These are phyloP conservation scores for Nasonia giraulti DNA, from an alignment of 1,140 invertebrate species.

Conservation along the genomic window DNA sequence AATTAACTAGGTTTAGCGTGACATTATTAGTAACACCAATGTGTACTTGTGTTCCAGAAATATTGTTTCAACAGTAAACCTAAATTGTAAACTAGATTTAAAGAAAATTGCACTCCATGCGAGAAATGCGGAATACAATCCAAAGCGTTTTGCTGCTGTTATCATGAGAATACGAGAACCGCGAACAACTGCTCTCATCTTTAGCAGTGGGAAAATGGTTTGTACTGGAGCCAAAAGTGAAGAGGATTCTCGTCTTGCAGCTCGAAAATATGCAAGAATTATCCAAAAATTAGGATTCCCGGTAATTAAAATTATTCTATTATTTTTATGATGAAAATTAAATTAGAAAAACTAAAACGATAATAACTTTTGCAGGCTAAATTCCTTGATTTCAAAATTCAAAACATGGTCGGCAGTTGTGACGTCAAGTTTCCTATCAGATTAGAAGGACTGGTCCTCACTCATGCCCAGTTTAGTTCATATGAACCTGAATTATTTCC, in stretches of 20 bases:
- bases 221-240: slow-evolving; percentile 99
- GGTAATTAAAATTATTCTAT: slow-evolving; percentile 75
- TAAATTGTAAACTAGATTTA: slow-evolving; percentile 95
- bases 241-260: slow-evolving; percentile 96
- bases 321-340: not conserved
- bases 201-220: slow-evolving; percentile 99
- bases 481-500: slow-evolving; percentile 97
- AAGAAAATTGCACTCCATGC: slow-evolving; percentile 99
- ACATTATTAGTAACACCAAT: not conserved
- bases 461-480: slow-evolving; percentile 98
- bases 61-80: slow-evolving; percentile 98
- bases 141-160: slow-evolving; percentile 99
- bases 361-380: slow-evolving; percentile 83
- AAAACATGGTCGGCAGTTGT: slow-evolving; percentile 99
- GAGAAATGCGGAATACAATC: slow-evolving; percentile 99
- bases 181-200: slow-evolving; percentile 98
- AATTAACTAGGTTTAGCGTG: slow-evolving; percentile 25
- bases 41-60: slow-evolving; percentile 79
- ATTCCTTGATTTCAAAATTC: slow-evolving; percentile 99
- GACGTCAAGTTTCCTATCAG: slow-evolving; percentile 99
- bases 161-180: slow-evolving; percentile 99
- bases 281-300: slow-evolving; percentile 98
- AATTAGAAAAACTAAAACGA: not conserved
- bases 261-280: slow-evolving; percentile 98
- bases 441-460: slow-evolving; percentile 96